These are phyloP conservation scores for Phalacrocorax pelagicus DNA, from an alignment of 2,113 vertebrate genomes.

Conservation along the genomic window DNA sequence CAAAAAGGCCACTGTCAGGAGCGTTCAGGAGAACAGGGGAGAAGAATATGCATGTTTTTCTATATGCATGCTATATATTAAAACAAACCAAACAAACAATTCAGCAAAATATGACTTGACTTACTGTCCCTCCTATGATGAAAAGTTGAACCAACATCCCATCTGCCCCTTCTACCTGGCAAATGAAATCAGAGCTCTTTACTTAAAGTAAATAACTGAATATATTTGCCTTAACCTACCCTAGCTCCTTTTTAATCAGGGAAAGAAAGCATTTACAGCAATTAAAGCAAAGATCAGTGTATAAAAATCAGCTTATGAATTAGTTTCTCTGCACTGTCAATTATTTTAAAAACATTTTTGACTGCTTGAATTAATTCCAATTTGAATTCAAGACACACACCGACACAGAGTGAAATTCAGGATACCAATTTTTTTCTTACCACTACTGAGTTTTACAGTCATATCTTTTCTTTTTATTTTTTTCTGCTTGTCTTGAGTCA, in stretches of 20 bases:
- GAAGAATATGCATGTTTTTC: not conserved
- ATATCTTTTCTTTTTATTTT: slow-evolving; percentile 22
- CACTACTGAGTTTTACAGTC: not conserved
- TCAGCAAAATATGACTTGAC: not conserved
- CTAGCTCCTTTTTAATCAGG: slow-evolving; percentile 46
- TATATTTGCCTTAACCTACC: slow-evolving; percentile 41
- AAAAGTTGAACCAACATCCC: not conserved
- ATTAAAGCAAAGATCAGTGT: slow-evolving; percentile 54
- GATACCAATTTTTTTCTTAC: slow-evolving; percentile 31
- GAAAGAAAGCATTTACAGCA: slow-evolving; percentile 57
- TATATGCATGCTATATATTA: not conserved
- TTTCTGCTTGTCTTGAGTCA: slow-evolving; percentile 55
- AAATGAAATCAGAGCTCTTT: slow-evolving; percentile 8
- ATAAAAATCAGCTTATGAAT: slow-evolving; percentile 41
- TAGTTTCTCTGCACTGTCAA: slow-evolving; percentile 19
- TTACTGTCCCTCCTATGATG: not conserved
- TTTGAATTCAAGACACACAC: slow-evolving; percentile 20
- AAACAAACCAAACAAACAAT: not conserved
- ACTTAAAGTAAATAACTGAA: not conserved
- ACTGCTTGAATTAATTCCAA: slow-evolving; percentile 60
- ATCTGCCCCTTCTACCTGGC: not conserved
- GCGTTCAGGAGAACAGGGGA: not conserved
- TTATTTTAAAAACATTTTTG: slow-evolving; percentile 65
- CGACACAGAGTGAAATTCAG: slow-evolving; percentile 17
- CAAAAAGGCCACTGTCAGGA: not conserved